These are phyloP conservation scores for Isoperla grammatica DNA, from an alignment of 2,888 invertebrate species.

Conservation along the genomic window DNA sequence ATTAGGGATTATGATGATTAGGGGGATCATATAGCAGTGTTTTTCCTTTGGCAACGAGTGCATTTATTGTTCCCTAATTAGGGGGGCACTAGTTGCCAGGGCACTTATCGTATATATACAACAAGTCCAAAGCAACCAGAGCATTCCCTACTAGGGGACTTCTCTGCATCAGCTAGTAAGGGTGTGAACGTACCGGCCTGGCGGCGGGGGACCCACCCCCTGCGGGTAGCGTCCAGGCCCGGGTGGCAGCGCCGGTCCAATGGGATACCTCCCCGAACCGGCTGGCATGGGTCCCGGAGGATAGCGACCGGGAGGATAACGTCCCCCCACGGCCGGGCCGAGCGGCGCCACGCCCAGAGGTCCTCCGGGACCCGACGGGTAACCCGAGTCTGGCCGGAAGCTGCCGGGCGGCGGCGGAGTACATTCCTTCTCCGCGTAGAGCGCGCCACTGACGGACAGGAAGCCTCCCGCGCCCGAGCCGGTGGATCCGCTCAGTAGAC, in stretches of 20 bases:
- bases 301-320: conserved; percentile 12
- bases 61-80: too few relatives aligned
- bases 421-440: conserved; percentile 40
- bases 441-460: conserved; percentile 39
- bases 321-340: not conserved
- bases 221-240: conserved; percentile 17
- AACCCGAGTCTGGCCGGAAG: conserved; percentile 24
- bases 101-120: too few relatives aligned
- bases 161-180: too few relatives aligned
- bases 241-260: not conserved
- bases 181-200: too few relatives aligned
- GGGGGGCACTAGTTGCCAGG: too few relatives aligned
- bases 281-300: conserved; percentile 16
- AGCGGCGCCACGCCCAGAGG: conserved; percentile 7
- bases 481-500: conserved; percentile 42
- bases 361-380: conserved; percentile 24
- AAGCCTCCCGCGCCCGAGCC: conserved; percentile 39
- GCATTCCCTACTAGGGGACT: too few relatives aligned
- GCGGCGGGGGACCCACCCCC: conserved; percentile 8
- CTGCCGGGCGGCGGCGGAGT: conserved; percentile 26
- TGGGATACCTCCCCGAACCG: not conserved
- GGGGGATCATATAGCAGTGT: too few relatives aligned
- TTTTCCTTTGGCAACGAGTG: too few relatives aligned
- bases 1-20: too few relatives aligned
- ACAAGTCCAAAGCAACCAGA: too few relatives aligned